Base-by-base conservation (phyloP, 2,888 invertebrate genomes). In the Melieria crassipennis region DNA sequence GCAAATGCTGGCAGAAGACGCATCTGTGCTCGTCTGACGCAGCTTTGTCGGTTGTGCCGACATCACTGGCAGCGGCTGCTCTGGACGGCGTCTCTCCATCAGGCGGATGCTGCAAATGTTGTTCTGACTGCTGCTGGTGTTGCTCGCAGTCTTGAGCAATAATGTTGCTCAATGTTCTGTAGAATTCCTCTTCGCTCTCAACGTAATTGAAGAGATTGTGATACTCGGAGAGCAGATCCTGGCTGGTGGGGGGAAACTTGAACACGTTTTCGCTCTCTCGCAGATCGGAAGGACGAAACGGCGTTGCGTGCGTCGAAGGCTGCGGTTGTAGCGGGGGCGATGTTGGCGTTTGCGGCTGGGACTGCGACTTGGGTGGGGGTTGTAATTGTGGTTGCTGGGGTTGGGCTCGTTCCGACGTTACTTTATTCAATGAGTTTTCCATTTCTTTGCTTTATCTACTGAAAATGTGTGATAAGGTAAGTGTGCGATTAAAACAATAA, bases 211-310 rank as follows among this genome's bases (percentile, higher is more conserved):
- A 78, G 4, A 86, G 62, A 55, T 81, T 79, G 47, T 83, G 80
- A 76, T 83, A 72, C 73, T 80, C 69, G 70, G 79, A 72, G 6
- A 79, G 78, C 48, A 77, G 56, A 16, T 78, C 76, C 70, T 77
- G 72, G 65, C 65, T 76, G 46, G 76, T 79, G 7, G 79, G 75
- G 13, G 83, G 83, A 79, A 82, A 83, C 65, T 83, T 78, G 52
- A 83, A 83, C 50, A 83, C 79, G 57, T 79, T 82, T 73, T 80
- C 80, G 60, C 65, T 71, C 67, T 72, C 72, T 43, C 78, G 79
- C 69, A 81, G 79, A 71, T 84, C 81, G 3, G 84, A 83, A 13
- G 83, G 83, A 5, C 83, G 82, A 42, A 83, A 81, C 30, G 84
- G 83, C 70, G 76, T 73, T 64, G 74, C 65, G 9, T 70, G 70